Evolutionary conservation across 2,113 vertebrate species (phyloP).

Genomic region (Dermatemys mawii): DNA sequence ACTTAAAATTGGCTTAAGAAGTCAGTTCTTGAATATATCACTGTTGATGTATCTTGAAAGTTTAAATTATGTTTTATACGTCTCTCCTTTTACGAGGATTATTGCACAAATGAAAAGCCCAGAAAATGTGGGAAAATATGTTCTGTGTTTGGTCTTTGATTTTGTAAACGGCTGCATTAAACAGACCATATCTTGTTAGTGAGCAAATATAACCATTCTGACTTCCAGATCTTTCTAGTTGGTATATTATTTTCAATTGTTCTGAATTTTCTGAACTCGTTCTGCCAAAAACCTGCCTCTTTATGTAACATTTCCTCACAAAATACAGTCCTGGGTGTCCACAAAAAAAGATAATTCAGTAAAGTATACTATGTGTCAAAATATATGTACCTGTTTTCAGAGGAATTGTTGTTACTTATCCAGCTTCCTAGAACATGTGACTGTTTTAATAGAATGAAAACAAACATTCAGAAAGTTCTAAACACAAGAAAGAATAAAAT

Average conservation of each 20-base stretch:
- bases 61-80: not conserved
- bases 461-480: not conserved
- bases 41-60: slow-evolving; percentile 15
- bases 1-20: slow-evolving; percentile 45
- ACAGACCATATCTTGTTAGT: not conserved
- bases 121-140: not conserved
- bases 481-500: not conserved
- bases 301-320: not conserved
- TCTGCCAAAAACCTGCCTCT: not conserved
- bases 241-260: not conserved
- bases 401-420: not conserved
- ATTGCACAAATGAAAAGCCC: slow-evolving; percentile 11
- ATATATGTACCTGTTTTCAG: not conserved
- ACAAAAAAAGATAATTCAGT: not conserved
- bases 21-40: not conserved
- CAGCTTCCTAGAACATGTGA: not conserved
- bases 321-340: not conserved
- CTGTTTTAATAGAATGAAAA: not conserved
- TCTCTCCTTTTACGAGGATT: slow-evolving; percentile 14
- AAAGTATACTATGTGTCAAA: not conserved
- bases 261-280: not conserved
- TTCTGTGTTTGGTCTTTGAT: not conserved
- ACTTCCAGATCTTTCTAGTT: not conserved
- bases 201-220: not conserved
- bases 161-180: not conserved